A percentile compares a stretch with the other conserved stretches of the same genome.
Conservation (phyloP, 2,888 invertebrate species). For the Miltochrista miniata region DNA sequence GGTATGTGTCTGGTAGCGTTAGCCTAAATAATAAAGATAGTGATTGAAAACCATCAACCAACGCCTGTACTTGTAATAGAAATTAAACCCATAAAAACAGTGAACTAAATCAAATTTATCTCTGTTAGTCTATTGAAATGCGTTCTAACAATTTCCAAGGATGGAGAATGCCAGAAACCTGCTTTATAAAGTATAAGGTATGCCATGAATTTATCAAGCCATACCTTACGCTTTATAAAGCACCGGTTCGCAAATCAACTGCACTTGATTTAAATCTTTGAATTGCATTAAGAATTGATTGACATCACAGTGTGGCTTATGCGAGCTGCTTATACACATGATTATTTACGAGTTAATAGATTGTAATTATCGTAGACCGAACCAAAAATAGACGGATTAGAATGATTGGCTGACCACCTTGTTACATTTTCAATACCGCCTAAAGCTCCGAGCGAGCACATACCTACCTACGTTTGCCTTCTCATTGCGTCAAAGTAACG, state of each 20-base stretch:
- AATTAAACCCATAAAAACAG: too few relatives aligned
- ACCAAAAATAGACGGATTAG: conserved; percentile 64
- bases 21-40: too few relatives aligned
- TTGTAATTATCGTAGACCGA: conserved; percentile 34
- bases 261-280: background rate
- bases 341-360: conserved; percentile 57
- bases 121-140: too few relatives aligned
- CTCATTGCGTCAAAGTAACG: conserved; percentile 9
- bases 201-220: background rate
- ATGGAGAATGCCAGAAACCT: background rate
- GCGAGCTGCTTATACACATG: conserved; percentile 48
- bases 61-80: too few relatives aligned
- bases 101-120: too few relatives aligned
- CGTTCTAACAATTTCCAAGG: background rate
- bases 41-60: too few relatives aligned
- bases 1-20: too few relatives aligned
- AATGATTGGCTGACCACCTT: conserved; percentile 53
- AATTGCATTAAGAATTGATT: conserved; percentile 38
- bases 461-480: conserved; percentile 11
- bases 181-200: background rate
- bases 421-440: conserved; percentile 54
- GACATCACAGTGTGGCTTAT: conserved; percentile 57
- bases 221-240: background rate
- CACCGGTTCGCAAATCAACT: background rate
- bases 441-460: conserved; percentile 14